Base-by-base conservation (phyloP, 1,140 invertebrate species). In the Chlorops oryzae region DNA sequence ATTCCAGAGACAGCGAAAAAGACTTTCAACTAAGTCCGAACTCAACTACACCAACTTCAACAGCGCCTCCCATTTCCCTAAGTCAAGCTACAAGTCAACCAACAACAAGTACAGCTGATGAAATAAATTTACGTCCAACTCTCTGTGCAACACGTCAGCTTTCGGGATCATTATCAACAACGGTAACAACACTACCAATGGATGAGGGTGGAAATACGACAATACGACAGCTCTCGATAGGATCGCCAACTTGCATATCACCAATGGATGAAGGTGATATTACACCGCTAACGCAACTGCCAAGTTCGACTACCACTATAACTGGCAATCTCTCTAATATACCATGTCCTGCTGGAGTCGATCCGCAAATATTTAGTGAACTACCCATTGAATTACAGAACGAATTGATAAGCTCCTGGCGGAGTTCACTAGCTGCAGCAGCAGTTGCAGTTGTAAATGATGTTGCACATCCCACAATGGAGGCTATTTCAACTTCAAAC, bases 351-450 rank as follows among this genome's bases (percentile, higher is more conserved):
- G 76, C 78, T 41, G 77, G 79, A 59, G 78, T 80, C 18, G 79
- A 83, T 69, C 74, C 76, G 24, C 73, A 77, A 53, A 80, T 82
- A 7, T 83, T 83, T 59, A 76, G 72, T 57, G 78, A 80, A 41
- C 69, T 83, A 28, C 80, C 81, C 2, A 62, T 72, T 22, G 78
- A 82, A 15, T 69, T 83, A 62, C 80, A 81, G 59, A 74, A 79
- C 46, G 81, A 83, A 59, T 59, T 83, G 10, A 80, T 81, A 54
- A 72, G 74, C 5, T 77, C 81, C 55, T 83, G 81, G 77, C 78
- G 79, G 50, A 78, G 74, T 53, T 74, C 75, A 50, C 23, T 65
- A 0, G 62, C 65, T 6, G 61, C 64, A 10, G 64, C 61, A 18
- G 56, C 56, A 3, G 47, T 37, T 37, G 51, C 52, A 17, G 49